These are phyloP conservation scores for Pogoniulus pusillus DNA, from an alignment of 2,797 vertebrate genomes.

Conservation along the genomic window DNA sequence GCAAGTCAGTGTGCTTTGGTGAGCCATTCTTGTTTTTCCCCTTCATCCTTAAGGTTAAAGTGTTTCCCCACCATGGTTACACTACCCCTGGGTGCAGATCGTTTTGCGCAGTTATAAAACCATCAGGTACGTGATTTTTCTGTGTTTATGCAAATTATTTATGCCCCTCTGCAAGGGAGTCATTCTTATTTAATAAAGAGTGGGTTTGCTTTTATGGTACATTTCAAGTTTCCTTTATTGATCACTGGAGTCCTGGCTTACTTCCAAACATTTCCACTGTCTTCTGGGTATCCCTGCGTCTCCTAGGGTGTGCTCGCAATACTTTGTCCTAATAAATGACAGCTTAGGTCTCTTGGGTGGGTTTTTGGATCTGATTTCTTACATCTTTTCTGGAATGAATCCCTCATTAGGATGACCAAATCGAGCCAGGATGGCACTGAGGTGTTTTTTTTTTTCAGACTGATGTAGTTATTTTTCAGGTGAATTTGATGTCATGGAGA, in stretches of 20 bases:
- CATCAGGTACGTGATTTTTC: neutral
- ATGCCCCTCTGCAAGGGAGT: neutral
- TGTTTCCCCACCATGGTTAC: neutral
- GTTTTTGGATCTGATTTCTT: neutral
- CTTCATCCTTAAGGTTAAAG: neutral
- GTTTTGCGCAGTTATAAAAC: neutral
- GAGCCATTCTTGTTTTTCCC: neutral
- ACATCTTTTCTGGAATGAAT: neutral
- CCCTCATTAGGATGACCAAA: neutral
- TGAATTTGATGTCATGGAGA: neutral
- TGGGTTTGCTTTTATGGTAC: neutral
- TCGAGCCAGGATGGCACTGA: neutral
- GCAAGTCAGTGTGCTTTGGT: neutral
- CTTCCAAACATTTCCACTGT: neutral
- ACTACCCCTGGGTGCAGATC: neutral
- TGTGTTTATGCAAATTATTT: neutral
- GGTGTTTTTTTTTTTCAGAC: neutral
- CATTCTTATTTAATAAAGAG: neutral
- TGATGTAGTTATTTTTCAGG: neutral
- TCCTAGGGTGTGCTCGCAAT: neutral
- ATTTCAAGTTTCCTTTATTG: neutral
- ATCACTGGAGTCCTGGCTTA: accelerated
- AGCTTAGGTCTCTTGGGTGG: neutral
- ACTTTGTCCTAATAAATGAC: neutral
- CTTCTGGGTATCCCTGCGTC: neutral